Base-by-base conservation (phyloP, 2,113 vertebrate species). In the Raja brachyura region DNA sequence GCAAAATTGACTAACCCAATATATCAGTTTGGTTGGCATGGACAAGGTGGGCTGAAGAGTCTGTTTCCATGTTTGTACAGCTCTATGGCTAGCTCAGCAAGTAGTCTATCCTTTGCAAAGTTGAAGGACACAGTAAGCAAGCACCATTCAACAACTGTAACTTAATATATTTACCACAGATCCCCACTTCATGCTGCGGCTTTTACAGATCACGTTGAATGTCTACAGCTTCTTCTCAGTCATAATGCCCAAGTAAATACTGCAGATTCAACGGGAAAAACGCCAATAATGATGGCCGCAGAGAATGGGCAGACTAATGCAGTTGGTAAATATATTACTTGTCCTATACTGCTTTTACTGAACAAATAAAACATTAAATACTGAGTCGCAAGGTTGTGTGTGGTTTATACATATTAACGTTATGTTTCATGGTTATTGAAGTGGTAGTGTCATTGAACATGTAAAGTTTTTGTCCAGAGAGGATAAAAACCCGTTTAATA, bases 171-270 rank as follows among this genome's bases (percentile, higher is more conserved):
- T 93, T 66, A 14, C 33, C 93, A 31, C 94, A 99, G 99, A 96
- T 98, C 97, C n/a, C 97, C 99, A 54, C 97, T 99, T 76, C 99
- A 99, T 81, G 99, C 98, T 7, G 99, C 98, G 48, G 98, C 99
- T 93, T 99, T 98, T 96, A 99, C 98, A 86, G 99, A 99, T 95
- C 99, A 99, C 0, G 97, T 99, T 68, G 98, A 99, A 95, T 99
- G 99, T 96, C 96, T 99, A 93, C 98, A 99, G 96, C 97, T 99
- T 95, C 96, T 99, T 93, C 97, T 99, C 94, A 97, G 98, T 94
- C 98, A 99, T 95, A 98, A 97, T 18, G 98, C 98, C 95, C 98
- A 99, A 95, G 98, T 99, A 93, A 99, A 99, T 92, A 95, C 96
- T 93, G 95, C 97, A 10, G 98, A 99, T 94, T 95, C 96, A 90